phyloP scores from a whole-genome alignment of 2,797 vertebrate species.

The Etheostoma nigrum region DNA sequence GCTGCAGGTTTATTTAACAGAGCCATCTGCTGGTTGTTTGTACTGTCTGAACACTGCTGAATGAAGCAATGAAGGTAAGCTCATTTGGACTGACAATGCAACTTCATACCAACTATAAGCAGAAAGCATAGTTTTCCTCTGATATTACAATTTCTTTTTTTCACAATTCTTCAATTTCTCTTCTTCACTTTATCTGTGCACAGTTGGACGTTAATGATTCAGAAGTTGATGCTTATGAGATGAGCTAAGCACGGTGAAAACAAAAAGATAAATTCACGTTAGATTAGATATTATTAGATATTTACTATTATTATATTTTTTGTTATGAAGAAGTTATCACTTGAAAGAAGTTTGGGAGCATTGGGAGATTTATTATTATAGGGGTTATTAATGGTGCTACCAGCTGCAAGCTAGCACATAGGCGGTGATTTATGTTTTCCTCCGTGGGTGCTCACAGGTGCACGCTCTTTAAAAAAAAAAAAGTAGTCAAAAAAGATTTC shows the following conservation, averaged over 20 bases:
- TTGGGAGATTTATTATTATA: not conserved
- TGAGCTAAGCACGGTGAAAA: not conserved
- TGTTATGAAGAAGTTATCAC: not conserved
- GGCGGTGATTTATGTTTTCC: too few species aligned
- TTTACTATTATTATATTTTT: not conserved
- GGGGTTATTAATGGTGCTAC: conserved; percentile 35
- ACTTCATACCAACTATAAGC: not conserved
- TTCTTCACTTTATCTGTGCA: conserved; percentile 30
- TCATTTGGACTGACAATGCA: conserved; percentile 17
- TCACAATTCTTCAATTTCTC: conserved; percentile 2
- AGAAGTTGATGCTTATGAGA: conserved; percentile 5
- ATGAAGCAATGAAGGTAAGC: conserved; percentile 28
- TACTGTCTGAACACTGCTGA: conserved; percentile 24
- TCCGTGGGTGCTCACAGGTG: too few species aligned
- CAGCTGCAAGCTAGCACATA: conserved; percentile 13
- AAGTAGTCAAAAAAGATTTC: too few species aligned
- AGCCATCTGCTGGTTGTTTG: conserved; percentile 71
- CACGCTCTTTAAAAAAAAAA: too few species aligned
- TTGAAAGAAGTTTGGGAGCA: not conserved
- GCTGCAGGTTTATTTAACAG: conserved; percentile 50
- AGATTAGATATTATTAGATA: too few species aligned
- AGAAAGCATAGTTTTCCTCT: not conserved
- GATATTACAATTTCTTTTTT: not conserved
- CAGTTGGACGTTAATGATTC: conserved; percentile 14
- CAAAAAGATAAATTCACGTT: not conserved